Percentiles rank a stretch among this genome's conserved stretches.
These are phyloP conservation scores for Numida meleagris DNA, from an alignment of 2,113 vertebrate genomes.

Conservation along the genomic window DNA sequence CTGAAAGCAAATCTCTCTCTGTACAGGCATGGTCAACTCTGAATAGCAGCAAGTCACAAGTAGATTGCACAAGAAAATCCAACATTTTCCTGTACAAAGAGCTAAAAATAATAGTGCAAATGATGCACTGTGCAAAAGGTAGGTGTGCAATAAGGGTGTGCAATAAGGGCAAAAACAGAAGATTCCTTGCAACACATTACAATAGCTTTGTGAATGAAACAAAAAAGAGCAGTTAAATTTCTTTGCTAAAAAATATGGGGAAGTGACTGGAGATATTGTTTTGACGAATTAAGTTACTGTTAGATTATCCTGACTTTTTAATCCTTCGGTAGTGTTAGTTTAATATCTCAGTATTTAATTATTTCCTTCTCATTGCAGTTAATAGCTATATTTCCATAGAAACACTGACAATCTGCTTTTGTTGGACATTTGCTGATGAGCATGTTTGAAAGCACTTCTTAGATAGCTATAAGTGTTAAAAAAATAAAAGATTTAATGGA, in stretches of 20 bases:
- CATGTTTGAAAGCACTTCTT: conserved; percentile 49
- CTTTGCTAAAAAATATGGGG: background rate
- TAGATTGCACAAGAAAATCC: background rate
- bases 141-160: background rate
- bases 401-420: conserved; percentile 51
- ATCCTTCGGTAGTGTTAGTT: conserved; percentile 21
- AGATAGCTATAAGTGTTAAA: conserved; percentile 20
- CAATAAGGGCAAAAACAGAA: background rate
- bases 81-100: background rate
- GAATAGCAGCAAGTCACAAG: background rate
- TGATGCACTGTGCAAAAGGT: background rate
- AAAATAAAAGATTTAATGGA: background rate
- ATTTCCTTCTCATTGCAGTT: conserved; percentile 44
- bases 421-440: conserved; percentile 54
- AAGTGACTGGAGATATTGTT: background rate
- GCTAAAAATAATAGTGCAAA: background rate
- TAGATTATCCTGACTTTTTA: conserved; percentile 17
- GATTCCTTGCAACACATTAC: background rate
- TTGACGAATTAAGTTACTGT: conserved; percentile 18
- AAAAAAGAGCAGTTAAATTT: background rate
- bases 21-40: background rate
- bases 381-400: conserved; percentile 57
- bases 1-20: background rate
- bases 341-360: conserved; percentile 38
- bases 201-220: background rate